Base-by-base conservation (phyloP, 2,113 vertebrate genomes). In the Motacilla tschutschensis region DNA sequence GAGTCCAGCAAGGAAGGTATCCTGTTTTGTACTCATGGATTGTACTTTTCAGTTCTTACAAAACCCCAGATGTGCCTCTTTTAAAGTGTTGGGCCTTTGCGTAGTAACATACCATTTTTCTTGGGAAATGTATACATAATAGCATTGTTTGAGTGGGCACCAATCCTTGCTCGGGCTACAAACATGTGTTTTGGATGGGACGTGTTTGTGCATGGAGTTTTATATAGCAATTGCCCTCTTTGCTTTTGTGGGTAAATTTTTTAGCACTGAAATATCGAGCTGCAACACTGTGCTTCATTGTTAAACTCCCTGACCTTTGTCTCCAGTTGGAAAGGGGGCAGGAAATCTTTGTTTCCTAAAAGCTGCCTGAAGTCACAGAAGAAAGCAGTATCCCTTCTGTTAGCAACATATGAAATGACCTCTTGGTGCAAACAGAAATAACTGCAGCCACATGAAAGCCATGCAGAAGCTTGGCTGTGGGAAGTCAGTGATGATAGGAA, bases 281-380 rank as follows among this genome's bases (percentile, higher is more conserved):
- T 86, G 10, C 41, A 53, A 64, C 55, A 82, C 71, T 84, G 75
- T 65, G 44, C 71, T 90, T 89, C 86, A 84, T 88, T 95, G 90
- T 91, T 93, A 82, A 57, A 79, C 54, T 82, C 9, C 0, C 48
- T 90, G 92, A 92, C 90, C 90, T 95, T 93, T 95, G 88, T 72
- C 51, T 82, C 62, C 46, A 85, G 71, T 91, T 92, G 92, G 88
- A 94, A 92, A 81, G 43, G 43, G 73, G 83, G 85, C 87, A 93
- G 94, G 94, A 94, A 94, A 80, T 90, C 74, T 91, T 86, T 82
- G 71, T 91, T 94, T 92, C 86, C 88, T 88, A 94, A 90, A 93
- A 84, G 83, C 72, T 87, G 88, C 88, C 59, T 92, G 60, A 88
- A 94, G 86, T 93, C 78, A 73, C 48, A 86, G 83, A 86, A 91